Percentiles rank a stretch among this genome's conserved stretches.
Conservation (phyloP, 2,113 vertebrate species). For the Nematolebias whitei region DNA sequence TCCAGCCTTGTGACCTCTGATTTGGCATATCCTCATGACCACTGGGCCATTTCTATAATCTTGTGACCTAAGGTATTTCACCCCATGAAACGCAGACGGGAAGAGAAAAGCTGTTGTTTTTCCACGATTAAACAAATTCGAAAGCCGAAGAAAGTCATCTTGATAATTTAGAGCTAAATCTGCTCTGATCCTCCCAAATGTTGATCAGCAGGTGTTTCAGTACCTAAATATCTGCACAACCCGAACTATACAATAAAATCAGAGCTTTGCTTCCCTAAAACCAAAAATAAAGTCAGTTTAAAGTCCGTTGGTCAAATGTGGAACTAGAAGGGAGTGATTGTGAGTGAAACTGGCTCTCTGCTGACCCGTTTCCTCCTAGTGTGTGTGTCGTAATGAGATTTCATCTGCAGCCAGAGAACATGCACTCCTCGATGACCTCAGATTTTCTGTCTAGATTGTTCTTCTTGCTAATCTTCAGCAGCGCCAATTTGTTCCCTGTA, state of each 20-base stretch:
- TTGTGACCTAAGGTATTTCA: constrained; percentile 76
- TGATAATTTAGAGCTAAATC: background rate
- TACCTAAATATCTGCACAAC: background rate
- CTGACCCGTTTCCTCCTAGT: constrained; percentile 32
- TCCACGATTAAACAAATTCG: background rate
- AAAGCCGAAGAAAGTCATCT: no score
- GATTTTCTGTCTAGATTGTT: constrained; percentile 8
- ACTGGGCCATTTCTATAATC: constrained; percentile 60
- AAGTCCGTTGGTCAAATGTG: constrained; percentile 11
- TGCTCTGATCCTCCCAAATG: background rate
- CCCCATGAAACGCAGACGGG: constrained; percentile 2
- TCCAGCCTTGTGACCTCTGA: constrained; percentile 67
- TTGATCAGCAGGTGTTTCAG: background rate
- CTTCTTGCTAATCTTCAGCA: background rate
- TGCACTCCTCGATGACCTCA: constrained; percentile 18
- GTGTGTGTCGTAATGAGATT: constrained; percentile 40
- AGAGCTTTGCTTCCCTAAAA: background rate
- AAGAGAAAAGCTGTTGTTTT: background rate
- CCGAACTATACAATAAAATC: background rate
- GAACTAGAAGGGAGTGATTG: constrained; percentile 19
- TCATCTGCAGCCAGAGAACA: constrained; percentile 27
- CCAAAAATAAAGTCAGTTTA: background rate
- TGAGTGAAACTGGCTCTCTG: constrained; percentile 8
- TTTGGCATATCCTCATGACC: constrained; percentile 73
- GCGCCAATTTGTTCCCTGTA: background rate